These are phyloP conservation scores for Drosophila setosimentum DNA, from an alignment of 2,888 invertebrate genomes.

Conservation along the genomic window DNA sequence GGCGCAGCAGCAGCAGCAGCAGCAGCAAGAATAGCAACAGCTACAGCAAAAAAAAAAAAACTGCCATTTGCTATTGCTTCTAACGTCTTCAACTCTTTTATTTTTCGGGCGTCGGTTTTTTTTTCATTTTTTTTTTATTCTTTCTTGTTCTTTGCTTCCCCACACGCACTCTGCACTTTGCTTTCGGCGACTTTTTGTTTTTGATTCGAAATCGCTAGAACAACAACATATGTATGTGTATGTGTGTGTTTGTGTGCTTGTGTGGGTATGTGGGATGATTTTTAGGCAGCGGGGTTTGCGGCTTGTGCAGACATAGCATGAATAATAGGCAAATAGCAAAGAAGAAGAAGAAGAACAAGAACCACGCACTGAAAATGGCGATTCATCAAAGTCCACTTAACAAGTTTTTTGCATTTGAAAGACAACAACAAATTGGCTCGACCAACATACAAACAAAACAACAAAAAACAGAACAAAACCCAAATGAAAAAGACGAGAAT, in stretches of 20 bases:
- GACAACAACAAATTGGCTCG: constrained; percentile 53
- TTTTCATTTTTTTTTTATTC: constrained; percentile 14
- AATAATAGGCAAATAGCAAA: constrained; percentile 66
- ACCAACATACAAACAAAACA: not conserved
- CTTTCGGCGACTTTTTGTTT: constrained; percentile 50
- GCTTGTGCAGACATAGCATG: constrained; percentile 54
- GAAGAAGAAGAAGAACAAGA: constrained; percentile 30
- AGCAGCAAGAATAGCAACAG: constrained; percentile 29
- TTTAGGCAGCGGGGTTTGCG: constrained; percentile 1
- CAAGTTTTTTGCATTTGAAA: constrained; percentile 78
- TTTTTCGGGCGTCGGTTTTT: constrained; percentile 26
- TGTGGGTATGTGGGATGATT: constrained; percentile 3
- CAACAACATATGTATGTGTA: constrained; percentile 31
- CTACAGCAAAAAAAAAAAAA: constrained; percentile 1
- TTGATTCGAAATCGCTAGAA: constrained; percentile 51
- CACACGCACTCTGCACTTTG: constrained; percentile 77
- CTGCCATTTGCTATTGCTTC: constrained; percentile 6
- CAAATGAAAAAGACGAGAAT: constrained; percentile 7
- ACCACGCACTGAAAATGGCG: constrained; percentile 70
- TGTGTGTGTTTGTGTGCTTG: constrained; percentile 12
- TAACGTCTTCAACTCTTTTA: constrained; percentile 45
- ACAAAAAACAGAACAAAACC: not conserved
- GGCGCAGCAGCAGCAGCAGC: constrained; percentile 7
- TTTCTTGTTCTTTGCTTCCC: constrained; percentile 29
- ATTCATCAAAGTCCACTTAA: constrained; percentile 81